Base-by-base conservation (phyloP, 2,113 vertebrate species). In the Nyctereutes procyonoides region DNA sequence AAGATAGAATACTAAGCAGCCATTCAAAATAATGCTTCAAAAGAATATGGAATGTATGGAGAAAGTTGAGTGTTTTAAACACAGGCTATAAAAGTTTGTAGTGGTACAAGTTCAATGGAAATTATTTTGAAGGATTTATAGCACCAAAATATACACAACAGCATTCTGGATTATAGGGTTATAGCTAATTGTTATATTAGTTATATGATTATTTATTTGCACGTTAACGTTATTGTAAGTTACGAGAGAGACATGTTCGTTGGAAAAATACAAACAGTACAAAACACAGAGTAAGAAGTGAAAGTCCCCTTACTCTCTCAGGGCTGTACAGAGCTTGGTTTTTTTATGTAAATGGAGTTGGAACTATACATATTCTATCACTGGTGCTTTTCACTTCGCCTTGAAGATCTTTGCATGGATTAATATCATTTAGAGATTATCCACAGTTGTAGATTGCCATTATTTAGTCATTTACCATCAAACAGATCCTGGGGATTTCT, bases 11-110 rank as follows among this genome's bases (percentile, higher is more conserved):
- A 79, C 20, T 79, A 26, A 63, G 32, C 22, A 95, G 19, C 43
- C 43, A 76, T 90, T 96, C 69, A 86, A 67, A 97, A 81, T 86
- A 65, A 53, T n/a, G 8, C 35, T 88, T 90, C 95, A 88, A 38
- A 93, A 32, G 30, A 96, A 53, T 85, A 65, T 55, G 53, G 81
- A 87, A 80, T 35, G 22, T 62, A 6, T 94, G 77, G 30, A 38
- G 62, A 92, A 60, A 92, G 26, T n/a, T 88, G 38, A 89, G 35
- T 10, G 22, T 81, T 85, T 69, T n/a, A 26, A 92, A 63, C 32
- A 90, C 12, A n/a, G 11, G 20, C 76, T 88, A 12, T 88, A 26
- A 71, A 90, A 97, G n/a, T 89, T 91, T 77, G 5, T 79, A 51
- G 60, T 67, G 73, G 26, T 76, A 16, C 12, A 81, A 88, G 20